Evolutionary conservation across 2,113 vertebrate genomes (phyloP).

Genomic region (Menidia beryllina): DNA sequence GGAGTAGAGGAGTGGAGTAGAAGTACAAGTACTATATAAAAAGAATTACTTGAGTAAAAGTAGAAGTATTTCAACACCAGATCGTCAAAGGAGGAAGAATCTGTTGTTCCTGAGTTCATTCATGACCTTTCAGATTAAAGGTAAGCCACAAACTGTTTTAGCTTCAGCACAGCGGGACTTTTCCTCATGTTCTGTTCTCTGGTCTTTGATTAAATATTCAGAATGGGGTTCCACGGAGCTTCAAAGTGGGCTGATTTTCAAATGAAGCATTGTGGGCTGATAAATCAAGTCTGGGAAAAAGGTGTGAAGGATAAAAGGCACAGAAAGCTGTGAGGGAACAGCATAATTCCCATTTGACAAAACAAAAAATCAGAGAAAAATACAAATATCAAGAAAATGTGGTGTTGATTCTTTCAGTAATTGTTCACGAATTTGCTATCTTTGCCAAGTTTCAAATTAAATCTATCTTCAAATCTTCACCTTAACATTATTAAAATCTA

Average conservation of each 20-base stretch:
- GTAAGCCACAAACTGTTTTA: slow-evolving; percentile 67
- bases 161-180: slow-evolving; percentile 30
- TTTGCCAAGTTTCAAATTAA: slow-evolving; percentile 17
- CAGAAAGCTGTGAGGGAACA: slow-evolving; percentile 33
- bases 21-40: too few species aligned
- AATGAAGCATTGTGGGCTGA: slow-evolving; percentile 55
- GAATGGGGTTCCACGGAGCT: slow-evolving; percentile 41
- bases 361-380: not conserved
- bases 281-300: slow-evolving; percentile 45
- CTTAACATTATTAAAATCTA: slow-evolving; percentile 22
- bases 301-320: slow-evolving; percentile 40
- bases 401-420: slow-evolving; percentile 36
- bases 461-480: too few species aligned
- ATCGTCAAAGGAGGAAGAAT: slow-evolving; percentile 60
- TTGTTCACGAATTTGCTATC: slow-evolving; percentile 37
- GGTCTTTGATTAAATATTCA: slow-evolving; percentile 66
- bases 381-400: slow-evolving; percentile 20
- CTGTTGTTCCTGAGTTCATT: slow-evolving; percentile 52
- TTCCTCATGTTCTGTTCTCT: slow-evolving; percentile 11
- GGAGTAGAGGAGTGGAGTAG: too few species aligned
- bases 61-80: too few species aligned
- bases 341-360: slow-evolving; percentile 17
- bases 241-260: slow-evolving; percentile 52
- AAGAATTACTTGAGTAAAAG: too few species aligned
- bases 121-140: slow-evolving; percentile 74